Base-by-base conservation (phyloP, 2,113 vertebrate genomes). In the Urocynchramus pylzowi region DNA sequence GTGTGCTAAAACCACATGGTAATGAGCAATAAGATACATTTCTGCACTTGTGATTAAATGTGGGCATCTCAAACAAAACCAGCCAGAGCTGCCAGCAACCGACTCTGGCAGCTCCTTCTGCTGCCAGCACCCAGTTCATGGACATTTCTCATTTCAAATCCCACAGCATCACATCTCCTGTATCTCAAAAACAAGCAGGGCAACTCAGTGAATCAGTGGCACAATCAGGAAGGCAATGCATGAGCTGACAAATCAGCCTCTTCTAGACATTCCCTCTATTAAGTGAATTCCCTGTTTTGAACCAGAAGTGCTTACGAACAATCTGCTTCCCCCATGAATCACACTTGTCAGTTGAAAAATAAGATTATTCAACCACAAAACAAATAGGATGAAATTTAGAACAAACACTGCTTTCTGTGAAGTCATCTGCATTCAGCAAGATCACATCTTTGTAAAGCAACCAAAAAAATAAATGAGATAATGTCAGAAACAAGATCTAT, bases 291-390 rank as follows among this genome's bases (percentile, higher is more conserved):
- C 89, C 81, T 50, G 2, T 61, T 87, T 83, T 39, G 78, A 94
- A 93, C 26, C 78, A 74, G 35, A 83, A 82, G 28, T 15, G 41
- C 73, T 91, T 27, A 44, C 37, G 47, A 68, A 63, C 73, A 65
- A 75, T 57, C 89, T 59, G 67, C 70, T 67, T 94, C 70, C 78
- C 95, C 61, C 87, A 79, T 53, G 84, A 93, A 93, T 85, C 87
- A 91, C 59, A 10, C 70, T 93, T 93, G 91, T 76, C 84, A 91
- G 89, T 67, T 87, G 90, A 87, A 89, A 94, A 93, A 69, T 42
- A 91, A 79, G 69, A 94, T 95, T 74, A 83, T 94, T 94, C 95
- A 97, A 96, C 41, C 83, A 75, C 47, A 79, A 93, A 96, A 83
- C 82, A 95, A 96, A 94, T 8, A 80, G 75, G 71, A 87, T 31